These are phyloP conservation scores for Rhopalosiphum padi DNA, from an alignment of 1,140 invertebrate genomes.

Conservation along the genomic window DNA sequence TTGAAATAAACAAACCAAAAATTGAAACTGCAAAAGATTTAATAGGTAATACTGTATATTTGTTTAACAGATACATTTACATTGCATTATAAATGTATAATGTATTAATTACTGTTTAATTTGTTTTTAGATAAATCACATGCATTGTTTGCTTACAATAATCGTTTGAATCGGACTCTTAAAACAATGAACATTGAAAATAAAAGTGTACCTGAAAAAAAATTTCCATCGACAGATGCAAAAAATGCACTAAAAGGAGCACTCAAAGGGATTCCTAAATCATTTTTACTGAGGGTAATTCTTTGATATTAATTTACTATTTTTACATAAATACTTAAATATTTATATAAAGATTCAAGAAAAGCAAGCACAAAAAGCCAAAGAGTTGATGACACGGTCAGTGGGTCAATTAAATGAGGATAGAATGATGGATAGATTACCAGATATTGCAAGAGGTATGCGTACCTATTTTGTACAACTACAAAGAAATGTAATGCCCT, in stretches of 20 bases:
- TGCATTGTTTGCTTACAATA: slow-evolving; percentile 39
- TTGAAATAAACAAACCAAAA: slow-evolving; percentile 74
- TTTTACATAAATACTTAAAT: not conserved
- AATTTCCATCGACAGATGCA: slow-evolving; percentile 20
- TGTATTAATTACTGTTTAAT: not conserved
- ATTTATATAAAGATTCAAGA: slow-evolving; percentile 75
- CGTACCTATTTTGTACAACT: slow-evolving; percentile 87
- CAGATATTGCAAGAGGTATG: slow-evolving; percentile 82
- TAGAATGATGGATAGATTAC: slow-evolving; percentile 76
- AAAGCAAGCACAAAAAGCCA: slow-evolving; percentile 85
- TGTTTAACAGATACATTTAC: not conserved
- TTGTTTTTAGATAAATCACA: slow-evolving; percentile 40
- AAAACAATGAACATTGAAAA: slow-evolving; percentile 12
- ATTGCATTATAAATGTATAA: not conserved
- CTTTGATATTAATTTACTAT: slow-evolving; percentile 26
- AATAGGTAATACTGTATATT: not conserved
- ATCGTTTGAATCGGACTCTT: slow-evolving; percentile 29
- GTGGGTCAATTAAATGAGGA: slow-evolving; percentile 78
- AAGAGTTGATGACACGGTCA: slow-evolving; percentile 82
- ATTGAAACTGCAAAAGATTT: slow-evolving; percentile 76
- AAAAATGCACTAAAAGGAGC: slow-evolving; percentile 62
- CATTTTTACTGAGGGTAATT: slow-evolving; percentile 81
- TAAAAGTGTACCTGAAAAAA: not conserved
- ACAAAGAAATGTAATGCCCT: slow-evolving; percentile 80
- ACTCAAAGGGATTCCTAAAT: slow-evolving; percentile 81